Evolutionary conservation across 2,888 invertebrate genomes (phyloP).

Genomic region (Polyommatus icarus): DNA sequence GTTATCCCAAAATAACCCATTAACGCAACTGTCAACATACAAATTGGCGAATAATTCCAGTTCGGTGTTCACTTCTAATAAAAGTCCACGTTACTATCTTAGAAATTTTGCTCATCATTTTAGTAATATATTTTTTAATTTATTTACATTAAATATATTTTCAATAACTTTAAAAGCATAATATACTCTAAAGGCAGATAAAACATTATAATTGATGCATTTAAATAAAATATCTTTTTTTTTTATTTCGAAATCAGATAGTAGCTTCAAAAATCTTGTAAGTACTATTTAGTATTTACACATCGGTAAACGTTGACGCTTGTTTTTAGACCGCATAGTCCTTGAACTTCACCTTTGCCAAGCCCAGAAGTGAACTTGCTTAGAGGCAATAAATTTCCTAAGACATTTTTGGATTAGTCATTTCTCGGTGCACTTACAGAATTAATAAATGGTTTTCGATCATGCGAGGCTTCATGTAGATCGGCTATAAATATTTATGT

Average conservation of each 20-base stretch:
- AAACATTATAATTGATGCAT: no score
- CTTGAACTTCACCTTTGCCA: conserved; percentile 14
- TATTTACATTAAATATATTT: no score
- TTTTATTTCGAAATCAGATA: neutral
- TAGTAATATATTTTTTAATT: no score
- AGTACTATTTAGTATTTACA: neutral
- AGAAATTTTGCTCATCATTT: neutral
- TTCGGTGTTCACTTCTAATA: conserved; percentile 2
- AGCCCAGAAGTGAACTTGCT: neutral
- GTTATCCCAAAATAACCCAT: conserved; percentile 25
- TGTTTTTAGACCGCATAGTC: neutral
- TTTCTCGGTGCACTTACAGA: neutral
- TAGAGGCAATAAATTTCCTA: neutral
- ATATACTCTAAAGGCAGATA: no score
- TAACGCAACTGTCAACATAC: neutral
- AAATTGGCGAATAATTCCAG: conserved; percentile 7
- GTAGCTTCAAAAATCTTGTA: neutral
- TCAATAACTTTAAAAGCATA: no score
- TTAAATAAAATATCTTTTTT: no score
- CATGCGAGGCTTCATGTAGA: neutral
- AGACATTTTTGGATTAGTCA: neutral
- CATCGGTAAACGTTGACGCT: neutral
- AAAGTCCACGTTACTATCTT: conserved; percentile 12
- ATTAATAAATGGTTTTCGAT: neutral
- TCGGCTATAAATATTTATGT: neutral